phyloP scores from a whole-genome alignment of 2,888 invertebrate genomes.

The Caenorhabditis panamensis region DNA sequence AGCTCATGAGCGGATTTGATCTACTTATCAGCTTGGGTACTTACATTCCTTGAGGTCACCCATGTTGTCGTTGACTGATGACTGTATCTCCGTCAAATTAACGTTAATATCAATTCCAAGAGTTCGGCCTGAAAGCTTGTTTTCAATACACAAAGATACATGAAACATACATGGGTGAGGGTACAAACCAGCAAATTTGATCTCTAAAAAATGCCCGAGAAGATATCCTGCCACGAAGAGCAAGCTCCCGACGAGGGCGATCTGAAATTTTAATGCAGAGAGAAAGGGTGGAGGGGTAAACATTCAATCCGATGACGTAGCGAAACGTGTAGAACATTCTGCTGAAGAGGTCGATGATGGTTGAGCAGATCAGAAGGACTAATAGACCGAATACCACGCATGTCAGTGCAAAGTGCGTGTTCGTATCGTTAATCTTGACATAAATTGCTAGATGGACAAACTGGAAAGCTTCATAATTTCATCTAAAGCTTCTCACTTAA shows the following conservation, averaged over 20 bases:
- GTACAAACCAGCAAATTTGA: conserved; percentile 17
- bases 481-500: background rate
- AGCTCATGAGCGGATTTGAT: background rate
- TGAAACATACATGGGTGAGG: background rate
- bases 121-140: conserved; percentile 7
- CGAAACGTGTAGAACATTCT: conserved; percentile 31
- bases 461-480: conserved; percentile 8
- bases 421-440: conserved; percentile 9
- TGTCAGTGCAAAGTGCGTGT: conserved; percentile 46
- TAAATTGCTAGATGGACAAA: conserved; percentile 12
- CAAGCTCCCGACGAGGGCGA: conserved; percentile 25
- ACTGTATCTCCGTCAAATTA: background rate
- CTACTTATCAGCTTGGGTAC: too few species aligned
- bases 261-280: too few species aligned
- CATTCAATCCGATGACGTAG: conserved; percentile 45
- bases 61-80: too few species aligned
- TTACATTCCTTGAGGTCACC: too few species aligned
- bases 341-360: conserved; percentile 12
- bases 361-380: conserved; percentile 8
- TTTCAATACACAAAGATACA: too few species aligned
- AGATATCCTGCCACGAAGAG: conserved; percentile 39
- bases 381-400: conserved; percentile 18
- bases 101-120: conserved; percentile 1
- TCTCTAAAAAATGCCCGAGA: conserved; percentile 28
- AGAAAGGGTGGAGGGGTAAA: too few species aligned